phyloP scores from a whole-genome alignment of 2,113 vertebrate species.

The Gallinago undulata region DNA sequence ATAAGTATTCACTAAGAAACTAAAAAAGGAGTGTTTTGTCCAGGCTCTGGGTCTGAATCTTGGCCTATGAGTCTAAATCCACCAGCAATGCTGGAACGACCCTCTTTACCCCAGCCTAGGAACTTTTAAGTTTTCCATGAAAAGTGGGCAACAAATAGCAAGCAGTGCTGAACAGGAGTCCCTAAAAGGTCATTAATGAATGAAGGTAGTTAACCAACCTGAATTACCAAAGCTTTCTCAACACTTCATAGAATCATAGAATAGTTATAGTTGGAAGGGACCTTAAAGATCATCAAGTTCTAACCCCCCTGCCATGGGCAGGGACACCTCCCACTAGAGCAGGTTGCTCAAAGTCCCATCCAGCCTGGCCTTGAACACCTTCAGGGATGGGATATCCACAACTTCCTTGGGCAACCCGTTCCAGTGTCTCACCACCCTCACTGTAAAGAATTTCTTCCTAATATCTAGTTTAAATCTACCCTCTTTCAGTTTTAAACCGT shows the following conservation, averaged over 20 bases:
- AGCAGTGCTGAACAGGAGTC: background rate
- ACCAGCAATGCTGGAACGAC: background rate
- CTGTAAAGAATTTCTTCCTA: background rate
- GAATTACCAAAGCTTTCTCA: background rate
- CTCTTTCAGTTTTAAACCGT: background rate
- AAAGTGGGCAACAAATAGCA: background rate
- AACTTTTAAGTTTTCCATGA: background rate
- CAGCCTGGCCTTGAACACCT: background rate
- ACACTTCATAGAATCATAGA: background rate
- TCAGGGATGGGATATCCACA: background rate
- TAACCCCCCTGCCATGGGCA: background rate
- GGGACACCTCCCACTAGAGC: background rate
- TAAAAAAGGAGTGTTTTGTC: background rate
- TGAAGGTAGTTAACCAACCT: background rate
- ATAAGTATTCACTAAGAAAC: background rate
- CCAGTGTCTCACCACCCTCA: background rate
- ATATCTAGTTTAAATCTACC: background rate
- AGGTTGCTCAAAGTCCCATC: background rate
- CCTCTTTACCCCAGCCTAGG: background rate
- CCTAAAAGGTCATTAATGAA: background rate
- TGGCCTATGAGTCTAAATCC: background rate
- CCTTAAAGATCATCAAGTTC: background rate
- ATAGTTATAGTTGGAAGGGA: background rate
- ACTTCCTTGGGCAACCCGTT: background rate
- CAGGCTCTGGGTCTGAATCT: background rate